A percentile compares a stretch with the other conserved stretches of the same genome.
Evolutionary conservation across 2,797 vertebrate genomes (phyloP).

Genomic region (Bradypodion ventrale): DNA sequence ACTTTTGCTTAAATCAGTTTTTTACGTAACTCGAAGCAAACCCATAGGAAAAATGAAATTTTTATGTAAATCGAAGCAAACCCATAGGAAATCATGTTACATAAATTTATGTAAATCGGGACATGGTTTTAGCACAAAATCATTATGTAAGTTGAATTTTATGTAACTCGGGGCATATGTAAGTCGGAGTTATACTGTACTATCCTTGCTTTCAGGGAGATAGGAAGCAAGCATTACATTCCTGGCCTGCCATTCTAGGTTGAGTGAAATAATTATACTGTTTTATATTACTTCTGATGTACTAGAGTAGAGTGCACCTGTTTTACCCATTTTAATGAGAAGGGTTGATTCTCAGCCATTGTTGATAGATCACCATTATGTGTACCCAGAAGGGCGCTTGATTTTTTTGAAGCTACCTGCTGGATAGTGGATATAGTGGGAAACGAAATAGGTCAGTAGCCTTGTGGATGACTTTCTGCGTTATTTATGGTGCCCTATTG

Average conservation of each 20-base stretch:
- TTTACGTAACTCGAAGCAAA: no score
- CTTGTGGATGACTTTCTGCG: not conserved
- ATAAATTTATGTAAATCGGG: no score
- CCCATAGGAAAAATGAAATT: no score
- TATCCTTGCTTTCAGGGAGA: not conserved
- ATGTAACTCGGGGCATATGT: no score
- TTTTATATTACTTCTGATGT: not conserved
- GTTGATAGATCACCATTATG: not conserved
- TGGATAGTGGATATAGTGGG: not conserved
- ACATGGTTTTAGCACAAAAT: no score
- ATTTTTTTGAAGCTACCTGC: not conserved
- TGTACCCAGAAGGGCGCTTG: not conserved
- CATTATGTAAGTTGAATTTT: no score
- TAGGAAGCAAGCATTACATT: not conserved
- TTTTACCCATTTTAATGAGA: conserved; percentile 6
- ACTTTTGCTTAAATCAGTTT: no score
- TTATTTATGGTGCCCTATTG: conserved; percentile 2
- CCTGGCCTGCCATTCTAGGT: not conserved
- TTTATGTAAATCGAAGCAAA: no score
- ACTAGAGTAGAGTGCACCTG: not conserved
- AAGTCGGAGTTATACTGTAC: no score
- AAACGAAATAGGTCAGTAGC: not conserved
- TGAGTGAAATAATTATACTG: not conserved
- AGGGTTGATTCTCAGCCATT: not conserved
- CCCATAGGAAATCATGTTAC: no score